A percentile compares a stretch with the other conserved stretches of the same genome.
These are phyloP conservation scores for Dasypogon diadema DNA, from an alignment of 2,888 invertebrate species.

Conservation along the genomic window DNA sequence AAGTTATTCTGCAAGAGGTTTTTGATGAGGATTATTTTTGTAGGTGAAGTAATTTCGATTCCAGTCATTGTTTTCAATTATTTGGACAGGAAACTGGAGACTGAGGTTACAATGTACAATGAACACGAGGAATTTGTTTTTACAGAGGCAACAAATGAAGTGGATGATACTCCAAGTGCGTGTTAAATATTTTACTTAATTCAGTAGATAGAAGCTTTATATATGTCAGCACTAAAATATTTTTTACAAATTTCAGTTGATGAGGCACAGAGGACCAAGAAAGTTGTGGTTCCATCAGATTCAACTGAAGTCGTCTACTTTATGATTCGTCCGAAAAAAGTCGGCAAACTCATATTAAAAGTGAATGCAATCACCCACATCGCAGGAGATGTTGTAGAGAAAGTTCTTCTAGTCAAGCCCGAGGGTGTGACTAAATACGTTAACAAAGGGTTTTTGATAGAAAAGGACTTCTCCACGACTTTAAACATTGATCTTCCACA, in stretches of 20 bases:
- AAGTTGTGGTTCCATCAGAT: conserved; percentile 28
- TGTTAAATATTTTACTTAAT: conserved; percentile 54
- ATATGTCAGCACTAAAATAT: no score
- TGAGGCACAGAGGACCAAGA: background rate
- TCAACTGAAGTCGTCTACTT: conserved; percentile 69
- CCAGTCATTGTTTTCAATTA: conserved; percentile 83
- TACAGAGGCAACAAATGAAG: conserved; percentile 57
- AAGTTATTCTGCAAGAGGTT: no score
- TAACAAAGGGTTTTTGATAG: conserved; percentile 76
- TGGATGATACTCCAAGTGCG: conserved; percentile 79
- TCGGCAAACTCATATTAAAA: conserved; percentile 78
- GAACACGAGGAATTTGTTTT: conserved; percentile 69
- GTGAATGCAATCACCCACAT: conserved; percentile 72
- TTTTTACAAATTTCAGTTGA: background rate
- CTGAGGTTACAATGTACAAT: conserved; percentile 76
- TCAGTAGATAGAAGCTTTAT: no score
- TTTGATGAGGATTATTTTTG: background rate
- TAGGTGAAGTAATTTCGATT: conserved; percentile 77
- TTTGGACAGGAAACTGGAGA: conserved; percentile 73
- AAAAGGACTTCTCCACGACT: conserved; percentile 65
- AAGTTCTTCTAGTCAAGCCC: conserved; percentile 75
- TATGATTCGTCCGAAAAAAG: conserved; percentile 76
- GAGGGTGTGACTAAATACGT: conserved; percentile 79
- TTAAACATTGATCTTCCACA: conserved; percentile 69
- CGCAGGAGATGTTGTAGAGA: conserved; percentile 73